Evolutionary conservation across 2,113 vertebrate species (phyloP).

Genomic region (Vidua chalybeata): DNA sequence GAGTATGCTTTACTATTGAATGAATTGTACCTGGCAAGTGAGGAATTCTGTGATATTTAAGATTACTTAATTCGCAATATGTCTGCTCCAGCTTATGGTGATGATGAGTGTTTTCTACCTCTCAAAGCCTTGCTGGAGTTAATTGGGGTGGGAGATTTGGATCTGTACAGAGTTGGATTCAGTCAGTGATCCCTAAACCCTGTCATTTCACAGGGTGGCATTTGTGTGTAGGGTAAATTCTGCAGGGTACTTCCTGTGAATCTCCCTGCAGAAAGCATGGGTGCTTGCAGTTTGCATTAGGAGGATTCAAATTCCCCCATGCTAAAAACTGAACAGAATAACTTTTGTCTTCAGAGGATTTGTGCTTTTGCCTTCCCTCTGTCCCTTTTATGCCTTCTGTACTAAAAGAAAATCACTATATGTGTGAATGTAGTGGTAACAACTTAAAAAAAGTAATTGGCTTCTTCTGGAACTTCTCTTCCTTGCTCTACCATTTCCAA

Average conservation of each 20-base stretch:
- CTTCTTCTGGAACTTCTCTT: neutral
- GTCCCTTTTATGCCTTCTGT: neutral
- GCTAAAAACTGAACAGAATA: neutral
- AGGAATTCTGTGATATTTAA: neutral
- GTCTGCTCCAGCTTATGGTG: rapidly evolving
- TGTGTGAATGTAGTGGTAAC: neutral
- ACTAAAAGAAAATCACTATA: neutral
- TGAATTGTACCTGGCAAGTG: neutral
- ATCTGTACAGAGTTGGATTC: neutral
- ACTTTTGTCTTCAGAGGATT: neutral
- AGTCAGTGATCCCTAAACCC: neutral
- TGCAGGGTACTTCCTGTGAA: neutral
- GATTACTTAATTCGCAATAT: neutral
- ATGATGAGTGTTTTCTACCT: neutral
- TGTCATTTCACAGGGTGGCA: neutral
- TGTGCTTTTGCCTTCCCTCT: neutral
- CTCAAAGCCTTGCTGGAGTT: neutral
- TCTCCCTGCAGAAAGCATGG: neutral
- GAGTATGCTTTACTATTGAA: neutral
- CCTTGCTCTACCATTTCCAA: neutral
- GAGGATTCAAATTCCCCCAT: neutral
- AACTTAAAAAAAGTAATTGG: neutral
- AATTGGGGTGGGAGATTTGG: neutral
- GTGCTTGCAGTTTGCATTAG: neutral
- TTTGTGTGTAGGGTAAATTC: neutral